A percentile compares a stretch with the other conserved stretches of the same genome.
These are phyloP conservation scores for Sweltsa coloradensis DNA, from an alignment of 1,140 invertebrate genomes.

Conservation along the genomic window DNA sequence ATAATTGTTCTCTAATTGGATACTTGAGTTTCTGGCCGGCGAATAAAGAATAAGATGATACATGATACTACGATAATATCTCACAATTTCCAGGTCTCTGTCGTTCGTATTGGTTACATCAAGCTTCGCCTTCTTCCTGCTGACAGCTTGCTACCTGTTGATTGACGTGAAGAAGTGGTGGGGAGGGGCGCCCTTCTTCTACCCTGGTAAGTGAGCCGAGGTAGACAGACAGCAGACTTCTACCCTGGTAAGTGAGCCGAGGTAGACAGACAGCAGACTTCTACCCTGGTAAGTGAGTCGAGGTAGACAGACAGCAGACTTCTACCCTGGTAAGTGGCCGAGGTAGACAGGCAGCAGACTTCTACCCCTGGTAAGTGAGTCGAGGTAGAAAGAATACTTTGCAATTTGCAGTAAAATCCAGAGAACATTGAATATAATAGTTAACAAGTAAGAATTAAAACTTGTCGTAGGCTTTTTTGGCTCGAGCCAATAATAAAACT, in stretches of 20 bases:
- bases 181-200: constrained; percentile 71
- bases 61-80: too few species aligned
- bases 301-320: constrained; percentile 18
- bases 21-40: too few species aligned
- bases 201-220: constrained; percentile 34
- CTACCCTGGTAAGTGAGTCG: constrained; percentile 38
- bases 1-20: neutral
- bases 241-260: constrained; percentile 38
- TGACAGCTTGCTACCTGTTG: constrained; percentile 60
- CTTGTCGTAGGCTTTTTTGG: too few species aligned
- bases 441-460: too few species aligned
- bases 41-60: too few species aligned
- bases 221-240: constrained; percentile 24
- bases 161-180: constrained; percentile 67
- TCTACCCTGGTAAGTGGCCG: constrained; percentile 39
- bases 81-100: constrained; percentile 51
- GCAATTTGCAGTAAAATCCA: too few species aligned
- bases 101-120: constrained; percentile 74
- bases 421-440: too few species aligned
- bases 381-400: too few species aligned
- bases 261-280: constrained; percentile 23
- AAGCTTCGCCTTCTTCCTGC: constrained; percentile 56
- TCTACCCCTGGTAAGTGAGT: too few species aligned
- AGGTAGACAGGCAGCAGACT: too few species aligned
- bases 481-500: too few species aligned